Percentiles rank a stretch among this genome's conserved stretches.
These are phyloP conservation scores for Takifugu rubripes DNA, from an alignment of 2,797 vertebrate species.

Conservation along the genomic window DNA sequence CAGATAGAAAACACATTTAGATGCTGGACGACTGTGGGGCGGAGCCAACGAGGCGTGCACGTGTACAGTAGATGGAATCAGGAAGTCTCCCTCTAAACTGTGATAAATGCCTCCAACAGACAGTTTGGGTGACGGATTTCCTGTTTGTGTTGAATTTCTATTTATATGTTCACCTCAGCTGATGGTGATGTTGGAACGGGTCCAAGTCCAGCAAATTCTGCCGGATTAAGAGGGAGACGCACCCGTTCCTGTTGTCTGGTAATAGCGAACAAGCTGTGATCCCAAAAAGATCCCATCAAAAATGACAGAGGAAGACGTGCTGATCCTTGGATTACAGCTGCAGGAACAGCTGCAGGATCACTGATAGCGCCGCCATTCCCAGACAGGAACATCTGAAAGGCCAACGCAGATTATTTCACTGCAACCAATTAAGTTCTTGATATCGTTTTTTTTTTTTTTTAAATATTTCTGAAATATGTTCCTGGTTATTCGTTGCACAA, in stretches of 20 bases:
- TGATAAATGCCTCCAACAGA: not conserved
- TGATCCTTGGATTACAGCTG: conserved; percentile 43
- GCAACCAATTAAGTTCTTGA: too few species aligned
- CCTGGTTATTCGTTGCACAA: not conserved
- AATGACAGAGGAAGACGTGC: conserved; percentile 40
- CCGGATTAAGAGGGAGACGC: not conserved
- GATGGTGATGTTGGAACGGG: not conserved
- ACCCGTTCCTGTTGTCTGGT: conserved; percentile 31
- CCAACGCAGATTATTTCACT: not conserved
- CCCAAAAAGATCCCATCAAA: conserved; percentile 31
- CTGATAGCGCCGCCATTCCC: conserved; percentile 7
- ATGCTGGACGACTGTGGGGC: too few species aligned
- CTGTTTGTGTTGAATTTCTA: not conserved
- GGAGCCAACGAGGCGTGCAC: too few species aligned
- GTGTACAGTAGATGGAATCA: not conserved
- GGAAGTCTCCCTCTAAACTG: not conserved
- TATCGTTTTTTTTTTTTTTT: too few species aligned
- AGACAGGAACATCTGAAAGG: not conserved
- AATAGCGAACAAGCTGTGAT: conserved; percentile 29
- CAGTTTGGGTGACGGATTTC: not conserved
- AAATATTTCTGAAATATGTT: not conserved
- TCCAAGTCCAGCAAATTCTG: not conserved
- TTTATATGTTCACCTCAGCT: not conserved
- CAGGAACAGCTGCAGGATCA: conserved; percentile 33
- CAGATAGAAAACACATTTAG: too few species aligned